Percentiles rank a stretch among this genome's conserved stretches.
Evolutionary conservation across 2,888 invertebrate species (phyloP).

Genomic region (Caenorhabditis imperialis): DNA sequence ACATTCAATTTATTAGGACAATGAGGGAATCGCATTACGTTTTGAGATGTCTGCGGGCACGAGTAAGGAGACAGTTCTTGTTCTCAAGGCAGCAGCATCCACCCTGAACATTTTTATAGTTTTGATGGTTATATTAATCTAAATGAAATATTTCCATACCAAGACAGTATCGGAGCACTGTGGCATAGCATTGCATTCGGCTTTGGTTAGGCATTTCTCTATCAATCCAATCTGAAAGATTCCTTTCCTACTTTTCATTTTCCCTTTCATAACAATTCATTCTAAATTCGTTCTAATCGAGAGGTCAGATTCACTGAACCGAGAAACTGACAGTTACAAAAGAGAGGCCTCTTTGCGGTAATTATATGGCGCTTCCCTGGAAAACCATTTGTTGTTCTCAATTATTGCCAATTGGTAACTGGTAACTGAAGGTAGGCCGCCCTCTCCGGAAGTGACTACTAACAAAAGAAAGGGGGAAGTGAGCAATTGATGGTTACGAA

Average conservation of each 20-base stretch:
- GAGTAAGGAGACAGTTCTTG: conserved; percentile 41
- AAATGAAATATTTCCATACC: not conserved
- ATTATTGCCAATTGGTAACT: no score
- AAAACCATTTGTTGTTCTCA: conserved; percentile 46
- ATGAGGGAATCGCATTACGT: not conserved
- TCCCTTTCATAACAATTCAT: not conserved
- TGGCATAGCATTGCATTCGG: conserved; percentile 32
- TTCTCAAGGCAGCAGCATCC: conserved; percentile 42
- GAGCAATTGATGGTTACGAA: conserved; percentile 35
- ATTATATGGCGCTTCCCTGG: conserved; percentile 41
- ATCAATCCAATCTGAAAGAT: conserved; percentile 38
- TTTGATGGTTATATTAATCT: not conserved
- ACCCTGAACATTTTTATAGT: conserved; percentile 2
- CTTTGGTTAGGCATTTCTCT: conserved; percentile 34
- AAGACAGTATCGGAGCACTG: conserved; percentile 42
- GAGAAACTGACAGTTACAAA: conserved; percentile 43
- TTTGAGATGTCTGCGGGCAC: conserved; percentile 44
- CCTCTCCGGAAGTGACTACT: conserved; percentile 23
- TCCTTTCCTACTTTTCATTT: not conserved
- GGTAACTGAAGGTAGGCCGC: no score
- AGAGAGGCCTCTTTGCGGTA: conserved; percentile 32
- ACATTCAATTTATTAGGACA: not conserved
- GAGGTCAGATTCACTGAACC: conserved; percentile 28
- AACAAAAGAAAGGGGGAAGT: conserved; percentile 42
- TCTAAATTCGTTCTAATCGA: not conserved